Conservation (phyloP, 2,113 vertebrate species). For the Nyctereutes procyonoides region DNA sequence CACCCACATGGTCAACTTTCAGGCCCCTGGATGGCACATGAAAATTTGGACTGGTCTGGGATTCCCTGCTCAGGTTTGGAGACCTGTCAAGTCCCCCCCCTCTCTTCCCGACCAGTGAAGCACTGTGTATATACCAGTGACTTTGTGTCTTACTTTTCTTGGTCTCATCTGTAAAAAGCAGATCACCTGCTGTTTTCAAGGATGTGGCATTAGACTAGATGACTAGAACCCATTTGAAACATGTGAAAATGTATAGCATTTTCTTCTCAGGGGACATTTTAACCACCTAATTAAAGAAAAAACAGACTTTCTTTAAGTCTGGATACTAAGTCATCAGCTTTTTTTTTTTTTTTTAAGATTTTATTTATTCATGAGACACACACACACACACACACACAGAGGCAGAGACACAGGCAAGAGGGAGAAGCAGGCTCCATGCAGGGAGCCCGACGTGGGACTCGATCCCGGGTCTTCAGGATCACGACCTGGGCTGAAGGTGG, state of each 20-base stretch:
- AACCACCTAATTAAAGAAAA: not conserved
- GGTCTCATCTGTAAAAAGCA: not conserved
- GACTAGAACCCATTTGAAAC: not conserved
- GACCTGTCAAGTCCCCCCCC: not conserved
- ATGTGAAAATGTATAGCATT: not conserved
- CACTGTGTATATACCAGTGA: fast-evolving
- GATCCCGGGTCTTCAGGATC: too few relatives aligned
- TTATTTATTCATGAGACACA: too few relatives aligned
- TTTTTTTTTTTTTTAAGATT: not conserved
- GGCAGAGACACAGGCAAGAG: too few relatives aligned
- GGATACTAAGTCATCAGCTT: not conserved
- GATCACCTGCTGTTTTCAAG: not conserved
- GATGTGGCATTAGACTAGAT: not conserved
- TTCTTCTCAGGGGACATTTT: not conserved
- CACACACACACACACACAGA: too few relatives aligned
- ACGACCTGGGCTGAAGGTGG: too few relatives aligned
- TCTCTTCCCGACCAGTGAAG: not conserved
- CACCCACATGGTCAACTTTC: too few relatives aligned
- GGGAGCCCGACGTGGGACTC: too few relatives aligned
- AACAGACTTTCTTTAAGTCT: not conserved
- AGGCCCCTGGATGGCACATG: not conserved
- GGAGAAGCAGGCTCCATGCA: too few relatives aligned
- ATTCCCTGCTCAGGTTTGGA: not conserved
- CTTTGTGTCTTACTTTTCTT: not conserved
- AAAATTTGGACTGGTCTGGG: not conserved